Percentiles rank a stretch among this genome's conserved stretches.
phyloP scores from a whole-genome alignment of 2,113 vertebrate genomes.

The Saccopteryx bilineata region DNA sequence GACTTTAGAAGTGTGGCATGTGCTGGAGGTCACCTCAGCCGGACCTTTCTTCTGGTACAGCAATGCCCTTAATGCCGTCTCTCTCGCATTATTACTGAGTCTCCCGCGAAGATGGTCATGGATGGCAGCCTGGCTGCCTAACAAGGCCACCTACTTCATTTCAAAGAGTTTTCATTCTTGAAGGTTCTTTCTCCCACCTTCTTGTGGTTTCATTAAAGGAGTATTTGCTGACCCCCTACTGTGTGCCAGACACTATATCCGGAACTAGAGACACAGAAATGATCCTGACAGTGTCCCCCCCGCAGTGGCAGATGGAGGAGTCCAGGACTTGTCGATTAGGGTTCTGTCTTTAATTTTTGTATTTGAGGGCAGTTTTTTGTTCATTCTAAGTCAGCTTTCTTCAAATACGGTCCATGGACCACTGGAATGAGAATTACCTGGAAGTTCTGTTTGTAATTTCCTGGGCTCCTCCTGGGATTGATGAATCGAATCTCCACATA shows the following conservation, averaged over 20 bases:
- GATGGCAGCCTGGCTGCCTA: conserved; percentile 9
- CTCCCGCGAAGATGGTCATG: neutral
- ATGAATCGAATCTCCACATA: neutral
- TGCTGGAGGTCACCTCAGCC: conserved; percentile 5
- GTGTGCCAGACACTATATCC: neutral
- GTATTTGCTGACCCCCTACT: neutral
- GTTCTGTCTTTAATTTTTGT: neutral
- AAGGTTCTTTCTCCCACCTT: neutral
- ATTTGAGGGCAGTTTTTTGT: neutral
- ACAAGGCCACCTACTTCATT: neutral
- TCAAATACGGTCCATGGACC: neutral
- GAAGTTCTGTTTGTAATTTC: conserved; percentile 57
- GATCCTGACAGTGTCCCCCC: accelerated
- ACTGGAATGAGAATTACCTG: conserved; percentile 13
- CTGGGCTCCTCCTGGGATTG: conserved; percentile 48
- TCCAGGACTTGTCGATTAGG: neutral
- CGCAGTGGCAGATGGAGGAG: too few species aligned
- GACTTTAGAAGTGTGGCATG: conserved; percentile 27
- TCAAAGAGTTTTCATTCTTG: neutral
- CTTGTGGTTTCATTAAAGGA: neutral
- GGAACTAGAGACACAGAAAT: neutral
- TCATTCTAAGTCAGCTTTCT: conserved; percentile 14
- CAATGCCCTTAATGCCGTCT: neutral
- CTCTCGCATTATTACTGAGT: neutral
- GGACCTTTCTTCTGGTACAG: conserved; percentile 26